Conservation (phyloP, 2,113 vertebrate genomes). For the Pelodiscus sinensis region DNA sequence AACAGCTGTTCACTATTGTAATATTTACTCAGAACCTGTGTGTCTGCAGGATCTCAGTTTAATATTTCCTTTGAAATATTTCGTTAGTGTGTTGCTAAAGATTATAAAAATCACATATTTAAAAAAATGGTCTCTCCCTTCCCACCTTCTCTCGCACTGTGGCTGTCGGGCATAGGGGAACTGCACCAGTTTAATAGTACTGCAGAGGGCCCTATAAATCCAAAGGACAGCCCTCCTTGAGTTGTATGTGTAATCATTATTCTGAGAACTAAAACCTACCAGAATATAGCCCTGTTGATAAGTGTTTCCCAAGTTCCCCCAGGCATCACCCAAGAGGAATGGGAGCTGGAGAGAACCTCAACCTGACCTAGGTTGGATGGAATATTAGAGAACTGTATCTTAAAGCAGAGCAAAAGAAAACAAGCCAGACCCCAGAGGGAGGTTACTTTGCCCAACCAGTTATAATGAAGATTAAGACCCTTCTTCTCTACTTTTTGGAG, state of each 20-base stretch:
- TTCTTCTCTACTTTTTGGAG: background rate
- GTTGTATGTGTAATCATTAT: background rate
- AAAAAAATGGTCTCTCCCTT: too few species aligned
- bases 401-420: constrained; percentile 78
- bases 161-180: too few species aligned
- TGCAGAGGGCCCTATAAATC: too few species aligned
- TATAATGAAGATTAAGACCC: background rate
- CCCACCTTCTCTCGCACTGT: too few species aligned
- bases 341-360: background rate
- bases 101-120: too few species aligned
- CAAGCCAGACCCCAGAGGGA: constrained; percentile 85
- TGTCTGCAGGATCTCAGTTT: too few species aligned
- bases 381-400: background rate
- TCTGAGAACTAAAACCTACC: background rate
- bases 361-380: background rate
- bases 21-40: too few species aligned
- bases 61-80: too few species aligned
- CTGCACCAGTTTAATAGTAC: too few species aligned
- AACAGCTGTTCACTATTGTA: too few species aligned
- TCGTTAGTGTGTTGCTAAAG: too few species aligned
- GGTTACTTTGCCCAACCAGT: constrained; percentile 76
- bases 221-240: too few species aligned
- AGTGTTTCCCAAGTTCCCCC: background rate
- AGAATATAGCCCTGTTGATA: background rate
- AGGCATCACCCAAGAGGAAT: background rate